phyloP scores from a whole-genome alignment of 2,113 vertebrate species.

The Sardina pilchardus region DNA sequence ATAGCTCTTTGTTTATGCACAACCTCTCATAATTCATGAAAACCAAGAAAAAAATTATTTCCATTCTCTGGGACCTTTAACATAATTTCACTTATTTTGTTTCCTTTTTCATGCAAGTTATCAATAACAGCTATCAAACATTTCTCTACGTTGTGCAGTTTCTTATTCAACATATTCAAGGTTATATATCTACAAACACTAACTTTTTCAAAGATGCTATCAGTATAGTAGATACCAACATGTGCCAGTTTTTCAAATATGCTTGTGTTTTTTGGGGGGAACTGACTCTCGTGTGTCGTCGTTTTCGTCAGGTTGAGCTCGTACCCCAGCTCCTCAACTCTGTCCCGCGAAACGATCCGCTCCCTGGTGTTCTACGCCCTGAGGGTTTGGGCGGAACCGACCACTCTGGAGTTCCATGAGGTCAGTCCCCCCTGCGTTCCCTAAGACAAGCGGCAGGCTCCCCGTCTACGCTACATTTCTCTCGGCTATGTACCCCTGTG shows the following conservation, averaged over 20 bases:
- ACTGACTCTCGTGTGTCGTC: not conserved
- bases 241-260: not conserved
- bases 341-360: slow-evolving; percentile 67
- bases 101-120: not conserved
- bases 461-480: too few relatives aligned
- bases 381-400: slow-evolving; percentile 65
- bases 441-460: too few relatives aligned
- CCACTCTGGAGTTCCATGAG: slow-evolving; percentile 69
- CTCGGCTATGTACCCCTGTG: not conserved
- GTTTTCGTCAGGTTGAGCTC: slow-evolving; percentile 61
- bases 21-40: too few relatives aligned
- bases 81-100: not conserved
- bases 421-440: slow-evolving; percentile 32
- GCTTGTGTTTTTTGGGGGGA: too few relatives aligned
- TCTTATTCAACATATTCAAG: too few relatives aligned
- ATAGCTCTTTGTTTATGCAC: too few relatives aligned
- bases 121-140: not conserved
- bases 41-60: too few relatives aligned
- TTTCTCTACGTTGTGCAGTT: not conserved
- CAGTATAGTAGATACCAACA: too few relatives aligned
- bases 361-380: slow-evolving; percentile 72
- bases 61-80: too few relatives aligned
- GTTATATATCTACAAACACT: too few relatives aligned
- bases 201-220: too few relatives aligned
- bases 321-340: slow-evolving; percentile 57